These are phyloP conservation scores for Ophiodon elongatus DNA, from an alignment of 2,113 vertebrate species.

Conservation along the genomic window DNA sequence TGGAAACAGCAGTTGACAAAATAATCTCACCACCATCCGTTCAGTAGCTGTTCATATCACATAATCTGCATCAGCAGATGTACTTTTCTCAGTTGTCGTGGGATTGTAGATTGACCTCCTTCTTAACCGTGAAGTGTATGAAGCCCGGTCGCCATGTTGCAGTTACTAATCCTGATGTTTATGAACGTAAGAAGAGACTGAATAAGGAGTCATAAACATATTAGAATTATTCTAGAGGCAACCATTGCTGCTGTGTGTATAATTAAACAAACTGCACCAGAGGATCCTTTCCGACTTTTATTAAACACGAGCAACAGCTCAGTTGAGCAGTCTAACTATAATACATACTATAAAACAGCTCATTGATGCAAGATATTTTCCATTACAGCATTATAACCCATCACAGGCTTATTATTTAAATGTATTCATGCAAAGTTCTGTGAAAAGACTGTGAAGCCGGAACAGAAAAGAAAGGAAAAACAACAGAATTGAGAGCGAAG, in stretches of 20 bases:
- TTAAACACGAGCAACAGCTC: neutral
- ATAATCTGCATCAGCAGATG: too few relatives aligned
- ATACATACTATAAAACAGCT: neutral
- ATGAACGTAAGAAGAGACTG: neutral
- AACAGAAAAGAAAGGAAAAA: neutral
- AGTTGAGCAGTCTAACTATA: neutral
- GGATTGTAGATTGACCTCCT: too few relatives aligned
- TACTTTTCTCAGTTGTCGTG: too few relatives aligned
- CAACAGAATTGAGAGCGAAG: neutral
- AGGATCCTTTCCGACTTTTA: neutral
- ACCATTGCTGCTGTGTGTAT: neutral
- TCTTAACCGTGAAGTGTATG: too few relatives aligned
- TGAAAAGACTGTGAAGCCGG: neutral
- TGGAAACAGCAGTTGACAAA: too few relatives aligned
- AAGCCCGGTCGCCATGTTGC: too few relatives aligned
- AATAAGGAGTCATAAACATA: neutral
- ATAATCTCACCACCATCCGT: too few relatives aligned
- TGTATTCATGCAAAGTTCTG: neutral
- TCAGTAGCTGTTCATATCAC: too few relatives aligned
- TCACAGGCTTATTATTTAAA: slow-evolving; percentile 1
- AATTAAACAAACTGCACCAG: neutral
- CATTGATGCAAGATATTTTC: neutral
- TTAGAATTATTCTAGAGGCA: neutral
- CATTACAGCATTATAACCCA: neutral
- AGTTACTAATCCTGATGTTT: neutral